Evolutionary conservation across 1,140 invertebrate genomes (phyloP).

Genomic region (Planococcus citri): DNA sequence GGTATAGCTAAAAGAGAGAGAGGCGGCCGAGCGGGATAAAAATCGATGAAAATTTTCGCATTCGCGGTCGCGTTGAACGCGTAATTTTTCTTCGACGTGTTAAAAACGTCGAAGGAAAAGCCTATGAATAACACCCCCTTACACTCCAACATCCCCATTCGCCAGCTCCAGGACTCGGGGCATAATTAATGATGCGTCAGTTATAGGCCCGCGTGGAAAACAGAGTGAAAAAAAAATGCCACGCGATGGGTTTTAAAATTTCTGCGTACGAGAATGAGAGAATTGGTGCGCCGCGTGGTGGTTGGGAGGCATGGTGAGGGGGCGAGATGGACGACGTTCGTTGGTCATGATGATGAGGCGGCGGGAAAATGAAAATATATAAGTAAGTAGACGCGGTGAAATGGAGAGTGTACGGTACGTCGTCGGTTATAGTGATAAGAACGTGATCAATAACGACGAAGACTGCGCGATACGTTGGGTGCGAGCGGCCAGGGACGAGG

Average conservation of each 20-base stretch:
- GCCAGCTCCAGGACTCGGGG: no score
- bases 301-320: not conserved
- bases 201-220: no score
- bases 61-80: no score
- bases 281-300: no score
- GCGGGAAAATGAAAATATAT: not conserved
- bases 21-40: no score
- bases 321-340: not conserved
- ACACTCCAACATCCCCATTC: no score
- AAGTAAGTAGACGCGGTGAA: slow-evolving; percentile 17
- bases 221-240: not conserved
- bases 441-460: slow-evolving; percentile 19
- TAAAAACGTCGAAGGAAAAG: no score
- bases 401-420: slow-evolving; percentile 20
- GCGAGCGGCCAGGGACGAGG: not conserved
- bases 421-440: slow-evolving; percentile 11
- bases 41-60: no score
- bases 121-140: no score
- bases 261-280: slow-evolving; percentile 13
- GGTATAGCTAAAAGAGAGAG: no score
- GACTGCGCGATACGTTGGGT: not conserved
- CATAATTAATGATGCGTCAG: not conserved
- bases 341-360: not conserved
- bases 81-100: no score
- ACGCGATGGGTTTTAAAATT: slow-evolving; percentile 2